phyloP scores from a whole-genome alignment of 2,888 invertebrate species.

The Ecliptopera silaceata region DNA sequence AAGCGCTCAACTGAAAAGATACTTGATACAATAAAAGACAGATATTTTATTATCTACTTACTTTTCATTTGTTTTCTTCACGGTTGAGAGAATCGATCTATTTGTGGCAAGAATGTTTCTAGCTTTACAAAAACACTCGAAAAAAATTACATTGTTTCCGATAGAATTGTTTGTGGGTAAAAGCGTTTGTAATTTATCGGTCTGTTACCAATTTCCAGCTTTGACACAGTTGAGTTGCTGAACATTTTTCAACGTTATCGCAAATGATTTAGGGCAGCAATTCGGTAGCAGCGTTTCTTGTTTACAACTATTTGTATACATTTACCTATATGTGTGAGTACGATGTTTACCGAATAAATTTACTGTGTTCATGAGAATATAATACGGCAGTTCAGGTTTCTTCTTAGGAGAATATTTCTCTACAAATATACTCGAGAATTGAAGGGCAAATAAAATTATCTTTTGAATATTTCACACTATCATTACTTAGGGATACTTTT shows the following conservation, averaged over 20 bases:
- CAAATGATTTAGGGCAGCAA: constrained; percentile 1
- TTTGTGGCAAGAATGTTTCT: too few relatives aligned
- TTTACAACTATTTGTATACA: background rate
- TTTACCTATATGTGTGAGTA: background rate
- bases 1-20: too few relatives aligned
- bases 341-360: background rate
- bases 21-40: too few relatives aligned
- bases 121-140: too few relatives aligned
- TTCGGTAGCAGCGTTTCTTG: background rate
- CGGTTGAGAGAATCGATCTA: too few relatives aligned
- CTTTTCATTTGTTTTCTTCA: too few relatives aligned
- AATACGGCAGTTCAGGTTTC: background rate
- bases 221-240: constrained; percentile 12
- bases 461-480: constrained; percentile 1
- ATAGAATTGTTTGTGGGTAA: constrained; percentile 10
- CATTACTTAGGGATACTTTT: background rate
- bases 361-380: background rate
- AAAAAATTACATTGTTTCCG: constrained; percentile 5
- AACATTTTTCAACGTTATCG: constrained; percentile 12
- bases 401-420: too few relatives aligned
- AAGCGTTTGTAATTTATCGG: constrained; percentile 9
- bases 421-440: too few relatives aligned
- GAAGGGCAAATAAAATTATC: background rate
- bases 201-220: constrained; percentile 1
- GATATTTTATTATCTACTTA: too few relatives aligned